Conservation (phyloP, 2,113 vertebrate genomes). For the Ammodramus savannarum region DNA sequence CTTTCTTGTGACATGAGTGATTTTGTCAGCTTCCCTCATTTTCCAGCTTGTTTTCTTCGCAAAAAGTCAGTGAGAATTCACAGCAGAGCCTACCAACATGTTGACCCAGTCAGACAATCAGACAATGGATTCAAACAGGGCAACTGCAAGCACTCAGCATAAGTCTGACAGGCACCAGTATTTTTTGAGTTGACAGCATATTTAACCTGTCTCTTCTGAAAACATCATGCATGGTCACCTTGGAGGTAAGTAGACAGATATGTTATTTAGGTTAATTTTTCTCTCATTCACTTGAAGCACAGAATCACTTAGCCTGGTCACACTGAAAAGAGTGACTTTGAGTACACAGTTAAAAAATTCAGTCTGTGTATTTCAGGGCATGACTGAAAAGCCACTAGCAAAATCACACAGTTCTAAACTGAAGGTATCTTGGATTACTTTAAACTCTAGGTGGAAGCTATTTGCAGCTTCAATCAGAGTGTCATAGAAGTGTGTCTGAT, state of each 20-base stretch:
- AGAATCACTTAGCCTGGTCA: background rate
- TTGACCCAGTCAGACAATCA: background rate
- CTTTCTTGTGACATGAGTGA: background rate
- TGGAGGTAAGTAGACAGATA: background rate
- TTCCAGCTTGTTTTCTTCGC: background rate
- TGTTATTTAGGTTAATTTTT: background rate
- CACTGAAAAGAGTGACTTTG: background rate
- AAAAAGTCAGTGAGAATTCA: background rate
- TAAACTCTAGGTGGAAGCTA: background rate
- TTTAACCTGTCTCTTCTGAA: constrained; percentile 3
- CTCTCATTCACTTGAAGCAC: background rate
- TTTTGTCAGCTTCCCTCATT: background rate
- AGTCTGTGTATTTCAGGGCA: background rate
- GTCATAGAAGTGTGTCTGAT: background rate
- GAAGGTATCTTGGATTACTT: background rate
- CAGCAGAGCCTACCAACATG: background rate
- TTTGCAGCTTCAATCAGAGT: background rate
- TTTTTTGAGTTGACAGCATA: background rate
- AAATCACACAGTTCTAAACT: background rate
- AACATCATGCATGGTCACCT: background rate
- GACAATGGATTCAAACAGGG: background rate
- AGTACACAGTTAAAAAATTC: background rate
- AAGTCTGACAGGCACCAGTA: background rate
- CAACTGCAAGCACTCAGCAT: background rate
- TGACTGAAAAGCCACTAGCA: background rate